These are phyloP conservation scores for Cordylochernes scorpioides DNA, from an alignment of 2,888 invertebrate genomes.

Conservation along the genomic window DNA sequence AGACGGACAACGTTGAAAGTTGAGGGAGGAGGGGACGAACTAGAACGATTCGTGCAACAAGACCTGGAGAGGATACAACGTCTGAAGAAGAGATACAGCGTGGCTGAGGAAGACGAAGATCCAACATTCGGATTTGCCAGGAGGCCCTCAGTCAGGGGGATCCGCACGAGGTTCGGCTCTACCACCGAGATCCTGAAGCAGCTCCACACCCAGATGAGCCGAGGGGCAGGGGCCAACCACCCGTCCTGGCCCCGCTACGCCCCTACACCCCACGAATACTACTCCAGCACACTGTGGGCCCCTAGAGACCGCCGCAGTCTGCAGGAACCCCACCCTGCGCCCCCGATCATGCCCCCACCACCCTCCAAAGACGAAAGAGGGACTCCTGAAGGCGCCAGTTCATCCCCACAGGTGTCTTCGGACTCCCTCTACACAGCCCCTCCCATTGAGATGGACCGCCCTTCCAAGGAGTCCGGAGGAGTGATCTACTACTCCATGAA, in stretches of 20 bases:
- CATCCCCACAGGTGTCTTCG: slow-evolving; percentile 29
- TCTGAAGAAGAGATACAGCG: slow-evolving; percentile 14
- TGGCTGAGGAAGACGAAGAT: slow-evolving; percentile 14
- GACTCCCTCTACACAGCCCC: slow-evolving; percentile 10
- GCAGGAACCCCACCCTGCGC: slow-evolving; percentile 1
- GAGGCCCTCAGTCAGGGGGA: slow-evolving; percentile 15
- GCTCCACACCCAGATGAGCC: slow-evolving; percentile 4
- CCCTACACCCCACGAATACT: background rate
- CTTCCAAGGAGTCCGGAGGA: slow-evolving; percentile 8
- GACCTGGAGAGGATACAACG: slow-evolving; percentile 13
- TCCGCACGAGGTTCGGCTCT: slow-evolving; percentile 7
- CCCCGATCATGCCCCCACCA: background rate
- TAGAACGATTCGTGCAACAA: slow-evolving; percentile 14
- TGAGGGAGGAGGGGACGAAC: slow-evolving; percentile 9
- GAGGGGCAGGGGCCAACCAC: slow-evolving; percentile 1
- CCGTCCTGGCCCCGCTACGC: slow-evolving; percentile 1
- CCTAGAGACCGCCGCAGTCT: background rate
- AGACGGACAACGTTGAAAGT: too few relatives aligned
- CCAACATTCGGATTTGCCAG: slow-evolving; percentile 16
- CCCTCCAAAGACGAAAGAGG: slow-evolving; percentile 33
- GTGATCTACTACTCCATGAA: slow-evolving; percentile 14
- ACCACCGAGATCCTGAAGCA: slow-evolving; percentile 9
- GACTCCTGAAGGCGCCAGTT: slow-evolving; percentile 45
- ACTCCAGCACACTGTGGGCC: background rate
- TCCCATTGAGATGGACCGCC: slow-evolving; percentile 4